Percentiles rank a stretch among this genome's conserved stretches.
These are phyloP conservation scores for Astropecten irregularis DNA, from an alignment of 53 echinoderm and acorn worm species.

Conservation along the genomic window DNA sequence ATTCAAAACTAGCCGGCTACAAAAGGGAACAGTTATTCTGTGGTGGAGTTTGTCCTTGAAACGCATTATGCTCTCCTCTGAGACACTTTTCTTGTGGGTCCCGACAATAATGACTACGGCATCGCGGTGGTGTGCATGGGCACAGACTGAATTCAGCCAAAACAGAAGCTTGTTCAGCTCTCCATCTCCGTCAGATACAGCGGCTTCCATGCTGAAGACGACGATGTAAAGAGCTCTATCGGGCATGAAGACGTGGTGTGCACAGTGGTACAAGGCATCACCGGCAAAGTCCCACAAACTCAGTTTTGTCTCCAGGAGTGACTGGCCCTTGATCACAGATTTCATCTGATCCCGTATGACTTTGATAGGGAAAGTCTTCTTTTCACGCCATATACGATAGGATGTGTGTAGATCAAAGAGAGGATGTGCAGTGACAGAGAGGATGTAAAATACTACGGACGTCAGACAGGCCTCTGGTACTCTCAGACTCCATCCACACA, in stretches of 20 bases:
- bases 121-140: constrained; percentile 8
- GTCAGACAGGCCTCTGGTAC: neutral
- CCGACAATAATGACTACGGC: constrained; percentile 45
- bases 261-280: no score
- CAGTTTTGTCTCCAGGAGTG: constrained; percentile 39
- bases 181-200: neutral
- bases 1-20: neutral
- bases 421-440: neutral
- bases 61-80: neutral
- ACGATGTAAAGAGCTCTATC: constrained; percentile 48
- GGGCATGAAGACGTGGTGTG: no score
- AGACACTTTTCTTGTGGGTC: constrained; percentile 34
- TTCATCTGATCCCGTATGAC: constrained; percentile 23
- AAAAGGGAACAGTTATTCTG: neutral
- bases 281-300: constrained; percentile 60
- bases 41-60: constrained; percentile 8
- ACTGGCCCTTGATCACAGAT: neutral
- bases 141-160: constrained; percentile 57
- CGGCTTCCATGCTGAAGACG: constrained; percentile 44
- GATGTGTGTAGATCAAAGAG: constrained; percentile 26
- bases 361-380: constrained; percentile 4
- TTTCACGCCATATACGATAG: constrained; percentile 1
- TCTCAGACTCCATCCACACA: constrained; percentile 18
- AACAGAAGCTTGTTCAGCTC: constrained; percentile 9
- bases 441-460: neutral